These are phyloP conservation scores for Menura novaehollandiae DNA, from an alignment of 2,113 vertebrate species.

Conservation along the genomic window DNA sequence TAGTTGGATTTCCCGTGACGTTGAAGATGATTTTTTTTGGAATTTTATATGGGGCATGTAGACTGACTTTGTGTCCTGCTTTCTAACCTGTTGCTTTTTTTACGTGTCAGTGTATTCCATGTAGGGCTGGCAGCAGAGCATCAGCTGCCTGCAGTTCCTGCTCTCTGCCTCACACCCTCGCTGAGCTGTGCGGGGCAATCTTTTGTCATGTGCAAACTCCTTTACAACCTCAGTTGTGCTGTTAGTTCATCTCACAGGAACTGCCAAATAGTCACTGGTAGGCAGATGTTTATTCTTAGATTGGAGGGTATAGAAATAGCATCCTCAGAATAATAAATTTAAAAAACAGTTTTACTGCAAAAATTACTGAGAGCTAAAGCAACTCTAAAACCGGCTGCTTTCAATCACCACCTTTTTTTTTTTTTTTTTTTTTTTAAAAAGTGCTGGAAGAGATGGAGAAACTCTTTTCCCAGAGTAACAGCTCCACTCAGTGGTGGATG, in stretches of 20 bases:
- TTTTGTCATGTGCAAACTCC: not conserved
- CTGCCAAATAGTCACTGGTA: not conserved
- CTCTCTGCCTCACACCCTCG: not conserved
- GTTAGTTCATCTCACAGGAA: not conserved
- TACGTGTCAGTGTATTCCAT: fast-evolving
- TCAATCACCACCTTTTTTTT: fast-evolving
- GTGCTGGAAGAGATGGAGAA: not conserved
- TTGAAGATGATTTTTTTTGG: not conserved
- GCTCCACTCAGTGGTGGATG: constrained; percentile 73
- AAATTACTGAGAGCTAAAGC: not conserved
- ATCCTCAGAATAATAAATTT: not conserved
- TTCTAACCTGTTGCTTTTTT: not conserved
- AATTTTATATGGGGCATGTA: not conserved
- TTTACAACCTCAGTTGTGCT: not conserved
- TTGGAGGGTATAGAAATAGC: not conserved
- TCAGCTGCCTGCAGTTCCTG: not conserved
- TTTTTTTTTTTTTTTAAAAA: not conserved
- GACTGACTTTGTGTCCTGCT: not conserved
- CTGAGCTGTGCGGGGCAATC: not conserved
- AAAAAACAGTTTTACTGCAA: not conserved
- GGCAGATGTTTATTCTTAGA: not conserved
- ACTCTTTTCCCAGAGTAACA: constrained; percentile 63
- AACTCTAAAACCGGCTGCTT: not conserved
- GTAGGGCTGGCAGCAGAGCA: not conserved
- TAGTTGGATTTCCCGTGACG: not conserved